Base-by-base conservation (phyloP, 2,888 invertebrate genomes). In the Latrodectus hesperus region DNA sequence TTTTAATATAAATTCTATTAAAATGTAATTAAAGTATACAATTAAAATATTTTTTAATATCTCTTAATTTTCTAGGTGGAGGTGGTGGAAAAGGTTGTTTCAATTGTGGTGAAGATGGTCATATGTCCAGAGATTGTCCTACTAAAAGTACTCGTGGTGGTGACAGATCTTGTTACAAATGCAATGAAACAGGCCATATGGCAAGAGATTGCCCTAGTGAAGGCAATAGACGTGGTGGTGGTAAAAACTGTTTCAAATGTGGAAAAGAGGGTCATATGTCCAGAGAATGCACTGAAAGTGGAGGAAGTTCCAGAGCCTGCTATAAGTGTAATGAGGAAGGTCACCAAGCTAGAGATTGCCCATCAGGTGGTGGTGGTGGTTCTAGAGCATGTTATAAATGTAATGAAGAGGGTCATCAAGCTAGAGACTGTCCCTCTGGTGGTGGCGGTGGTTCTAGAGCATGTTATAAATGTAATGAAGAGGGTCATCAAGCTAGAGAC, bases 211-310 rank as follows among this genome's bases (percentile, higher is more conserved):
- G 26, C 76, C 51, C 76, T 38, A 55, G n/a, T 52, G 64, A 71
- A 53, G 79, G 55, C 38, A 38, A 38, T 38, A 38, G 38, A 38
- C 52, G 81, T 49, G 72, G 77, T 16, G 77, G 74, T 53, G 60
- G 26, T 8, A 73, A 52, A 60, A 78, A 53, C 22, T 85, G 91
- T 89, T 80, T 70, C 67, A 90, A 91, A 9, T 91, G 90, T 87
- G 90, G 88, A 60, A 51, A 90, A 90, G 60, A 91, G 10, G 90
- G 90, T 0, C 90, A 91, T 52, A 88, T 90, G 81, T 77, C 89
- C 9, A 86, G 90, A 68, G 90, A 91, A 17, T 90, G 90, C 52
- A 87, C 60, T 17, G 49, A 52, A 64, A 49, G 60, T 53, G 71
- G 75, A 65, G 84, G 89, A 51, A 71, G 83, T 1, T 71, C 81